Percentiles rank a stretch among this genome's conserved stretches.
These are phyloP conservation scores for Ctenodactylus gundi DNA, from an alignment of 2,113 vertebrate species.

Conservation along the genomic window DNA sequence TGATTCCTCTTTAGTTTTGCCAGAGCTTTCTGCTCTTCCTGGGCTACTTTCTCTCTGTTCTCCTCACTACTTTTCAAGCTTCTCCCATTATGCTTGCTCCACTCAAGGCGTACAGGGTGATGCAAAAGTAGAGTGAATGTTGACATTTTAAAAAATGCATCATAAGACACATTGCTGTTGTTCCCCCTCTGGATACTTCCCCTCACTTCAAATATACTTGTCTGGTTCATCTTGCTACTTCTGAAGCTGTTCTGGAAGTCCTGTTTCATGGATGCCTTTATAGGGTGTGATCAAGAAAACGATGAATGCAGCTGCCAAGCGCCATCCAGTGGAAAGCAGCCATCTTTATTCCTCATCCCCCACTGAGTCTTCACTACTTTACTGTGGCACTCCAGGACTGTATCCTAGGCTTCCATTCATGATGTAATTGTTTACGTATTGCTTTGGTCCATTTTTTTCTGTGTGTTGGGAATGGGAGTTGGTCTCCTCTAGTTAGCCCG, in stretches of 20 bases:
- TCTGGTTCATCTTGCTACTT: background rate
- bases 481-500: background rate
- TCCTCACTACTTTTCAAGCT: background rate
- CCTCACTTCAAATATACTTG: background rate
- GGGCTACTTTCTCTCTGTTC: background rate
- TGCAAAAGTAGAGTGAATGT: background rate
- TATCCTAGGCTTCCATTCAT: too few relatives aligned
- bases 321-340: background rate
- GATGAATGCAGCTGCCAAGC: background rate
- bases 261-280: background rate
- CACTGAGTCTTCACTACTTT: background rate
- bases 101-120: rapidly evolving
- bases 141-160: background rate
- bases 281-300: background rate
- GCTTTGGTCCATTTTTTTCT: background rate
- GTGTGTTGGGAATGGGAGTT: background rate
- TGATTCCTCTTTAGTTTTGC: background rate
- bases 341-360: too few relatives aligned
- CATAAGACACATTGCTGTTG: background rate
- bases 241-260: background rate
- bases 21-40: background rate
- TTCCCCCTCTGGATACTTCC: background rate
- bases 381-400: too few relatives aligned
- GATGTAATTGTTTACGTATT: background rate
- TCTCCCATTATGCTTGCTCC: background rate